Evolutionary conservation across 2,113 vertebrate genomes (phyloP).

Genomic region (Chaetodon auriga): DNA sequence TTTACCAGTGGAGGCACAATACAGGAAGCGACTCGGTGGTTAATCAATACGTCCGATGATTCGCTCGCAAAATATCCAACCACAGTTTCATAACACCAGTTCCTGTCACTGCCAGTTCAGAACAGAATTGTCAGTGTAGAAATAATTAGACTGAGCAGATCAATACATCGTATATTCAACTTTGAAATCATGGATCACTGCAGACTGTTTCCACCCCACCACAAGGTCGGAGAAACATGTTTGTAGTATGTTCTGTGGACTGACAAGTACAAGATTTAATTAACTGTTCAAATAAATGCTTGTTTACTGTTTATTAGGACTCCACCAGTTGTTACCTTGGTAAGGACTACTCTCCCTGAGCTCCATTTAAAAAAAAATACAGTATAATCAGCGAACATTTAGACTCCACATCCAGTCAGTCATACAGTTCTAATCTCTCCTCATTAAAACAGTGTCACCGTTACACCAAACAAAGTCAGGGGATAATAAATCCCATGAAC

Average conservation of each 20-base stretch:
- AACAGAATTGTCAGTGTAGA: constrained; percentile 33
- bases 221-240: neutral
- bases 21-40: constrained; percentile 76
- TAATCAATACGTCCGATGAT: constrained; percentile 78
- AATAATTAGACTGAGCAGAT: constrained; percentile 4
- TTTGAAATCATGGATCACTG: constrained; percentile 2
- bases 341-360: neutral
- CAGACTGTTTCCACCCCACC: constrained; percentile 1
- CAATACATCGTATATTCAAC: neutral
- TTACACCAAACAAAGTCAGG: neutral
- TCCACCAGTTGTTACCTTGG: neutral
- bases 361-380: neutral
- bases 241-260: no score
- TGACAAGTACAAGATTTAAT: neutral
- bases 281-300: neutral
- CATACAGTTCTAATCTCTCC: neutral
- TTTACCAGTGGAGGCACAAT: constrained; percentile 76
- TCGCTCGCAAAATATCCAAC: constrained; percentile 43
- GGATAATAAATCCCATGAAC: neutral
- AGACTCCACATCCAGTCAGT: neutral
- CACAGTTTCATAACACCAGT: constrained; percentile 41
- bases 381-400: neutral
- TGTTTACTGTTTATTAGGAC: neutral
- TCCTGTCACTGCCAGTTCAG: constrained; percentile 52
- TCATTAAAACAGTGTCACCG: neutral